Percentiles rank a stretch among this genome's conserved stretches.
phyloP scores from a whole-genome alignment of 2,797 vertebrate species.

The Sitta carolinensis region DNA sequence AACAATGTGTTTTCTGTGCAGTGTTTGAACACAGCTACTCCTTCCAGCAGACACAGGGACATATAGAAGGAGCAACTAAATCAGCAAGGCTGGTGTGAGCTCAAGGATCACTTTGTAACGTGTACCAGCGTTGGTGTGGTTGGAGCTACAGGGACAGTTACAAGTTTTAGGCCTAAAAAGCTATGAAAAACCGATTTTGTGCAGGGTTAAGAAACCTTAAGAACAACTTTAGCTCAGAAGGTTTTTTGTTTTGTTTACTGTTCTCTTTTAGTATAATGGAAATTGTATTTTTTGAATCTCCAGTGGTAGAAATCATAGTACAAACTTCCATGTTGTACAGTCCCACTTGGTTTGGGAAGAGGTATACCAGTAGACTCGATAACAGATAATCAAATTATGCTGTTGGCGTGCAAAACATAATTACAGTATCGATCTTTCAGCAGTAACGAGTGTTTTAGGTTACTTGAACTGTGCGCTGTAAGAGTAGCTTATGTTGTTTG shows the following conservation, averaged over 20 bases:
- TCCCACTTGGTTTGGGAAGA: background rate
- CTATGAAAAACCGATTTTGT: background rate
- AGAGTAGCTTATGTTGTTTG: background rate
- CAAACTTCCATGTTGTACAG: background rate
- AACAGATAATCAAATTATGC: background rate
- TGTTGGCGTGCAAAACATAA: background rate
- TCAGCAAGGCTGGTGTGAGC: background rate
- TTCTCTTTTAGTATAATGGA: background rate
- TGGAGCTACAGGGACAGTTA: background rate
- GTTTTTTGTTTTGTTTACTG: background rate
- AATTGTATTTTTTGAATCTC: background rate
- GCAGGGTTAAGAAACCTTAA: background rate
- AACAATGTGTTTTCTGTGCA: background rate
- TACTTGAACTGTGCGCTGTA: background rate
- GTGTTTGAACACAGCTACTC: background rate
- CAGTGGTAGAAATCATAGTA: background rate
- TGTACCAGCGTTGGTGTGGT: rapidly evolving
- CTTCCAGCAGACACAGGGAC: too few relatives aligned
- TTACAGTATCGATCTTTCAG: background rate
- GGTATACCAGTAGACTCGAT: background rate
- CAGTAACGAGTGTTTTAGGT: background rate
- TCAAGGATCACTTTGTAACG: background rate
- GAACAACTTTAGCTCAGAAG: background rate
- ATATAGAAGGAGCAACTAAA: rapidly evolving
- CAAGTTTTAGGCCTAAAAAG: background rate